These are phyloP conservation scores for Neoarius graeffei DNA, from an alignment of 2,113 vertebrate species.

Conservation along the genomic window DNA sequence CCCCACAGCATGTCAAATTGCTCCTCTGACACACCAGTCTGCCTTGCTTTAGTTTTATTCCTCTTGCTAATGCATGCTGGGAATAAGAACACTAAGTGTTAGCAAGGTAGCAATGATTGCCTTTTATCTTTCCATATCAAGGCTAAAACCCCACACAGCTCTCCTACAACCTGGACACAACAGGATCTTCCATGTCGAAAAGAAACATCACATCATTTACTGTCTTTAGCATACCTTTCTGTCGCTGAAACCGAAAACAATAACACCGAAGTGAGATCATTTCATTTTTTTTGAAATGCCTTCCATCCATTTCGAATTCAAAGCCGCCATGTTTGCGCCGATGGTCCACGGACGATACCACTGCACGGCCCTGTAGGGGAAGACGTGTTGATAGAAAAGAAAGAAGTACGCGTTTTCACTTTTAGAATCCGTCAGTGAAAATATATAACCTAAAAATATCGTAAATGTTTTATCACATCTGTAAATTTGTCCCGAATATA, in stretches of 20 bases:
- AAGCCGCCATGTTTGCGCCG: conserved; percentile 82
- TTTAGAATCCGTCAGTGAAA: background rate
- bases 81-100: conserved; percentile 70
- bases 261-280: conserved; percentile 67
- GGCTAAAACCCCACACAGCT: conserved; percentile 55
- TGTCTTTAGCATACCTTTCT: conserved; percentile 65
- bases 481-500: background rate
- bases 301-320: conserved; percentile 82
- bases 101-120: conserved; percentile 71
- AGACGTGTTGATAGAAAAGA: accelerated
- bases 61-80: conserved; percentile 56
- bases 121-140: conserved; percentile 68
- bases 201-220: conserved; percentile 28
- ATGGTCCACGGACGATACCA: conserved; percentile 75
- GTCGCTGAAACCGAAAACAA: conserved; percentile 62
- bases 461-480: accelerated
- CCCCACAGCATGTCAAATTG: background rate
- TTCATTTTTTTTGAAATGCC: conserved; percentile 80
- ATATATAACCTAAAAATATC: accelerated
- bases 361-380: conserved; percentile 50
- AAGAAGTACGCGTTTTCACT: background rate
- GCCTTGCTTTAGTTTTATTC: background rate
- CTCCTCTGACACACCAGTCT: background rate
- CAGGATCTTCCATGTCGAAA: background rate
- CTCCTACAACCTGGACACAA: background rate